Evolutionary conservation across 2,797 vertebrate species (phyloP), one percentile per base, ranked within the genome.

Genomic region (Basileuterus tristriatus): DNA sequence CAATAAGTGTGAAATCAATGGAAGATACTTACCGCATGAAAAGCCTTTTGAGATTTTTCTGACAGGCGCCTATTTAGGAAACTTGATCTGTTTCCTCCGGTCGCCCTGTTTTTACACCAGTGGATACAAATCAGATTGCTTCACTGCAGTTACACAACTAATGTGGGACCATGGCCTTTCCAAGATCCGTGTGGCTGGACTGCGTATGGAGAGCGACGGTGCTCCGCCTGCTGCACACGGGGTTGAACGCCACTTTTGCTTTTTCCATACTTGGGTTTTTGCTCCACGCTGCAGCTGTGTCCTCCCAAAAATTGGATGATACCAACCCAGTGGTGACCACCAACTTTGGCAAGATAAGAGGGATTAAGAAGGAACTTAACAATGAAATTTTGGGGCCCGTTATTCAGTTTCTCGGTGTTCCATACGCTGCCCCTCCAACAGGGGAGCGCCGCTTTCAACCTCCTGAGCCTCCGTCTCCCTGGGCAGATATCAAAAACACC

Each of bases 381-480:
- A 99, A 99, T 90, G 99, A 99, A 97, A 99, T 99, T 94, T 90
- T 99, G 96, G 99, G 99, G 55, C 99, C 99, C 1, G 99, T 99
- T 9, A 98, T 99, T 93, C 99, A 99, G 97, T 99, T 99, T 86
- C 98, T 99, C 17, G 99, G 99, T 2, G 98, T 99, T 90, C 99
- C 99, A 0, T 99, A 99, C 13, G 99, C 99, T 9, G 98, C 99
- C n/a, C 98, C 99, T 15, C 99, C 99, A 12, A 98, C 98, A 0
- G 99, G 99, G 30, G 99, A 99, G 89, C 98, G 97, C 76, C 99
- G 99, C 82, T 99, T 99, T 71, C 99, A 99, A 93, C 99, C 99
- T 37, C 99, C 99, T 0, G 99, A 99, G 91, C 98, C 99, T 3
- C 99, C 99, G 0, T 91, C 97, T 81, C 96, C 99, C 4, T 99